Conservation (phyloP, 92 coral and sea anemone species). For the Virgularia gustaviana region DNA sequence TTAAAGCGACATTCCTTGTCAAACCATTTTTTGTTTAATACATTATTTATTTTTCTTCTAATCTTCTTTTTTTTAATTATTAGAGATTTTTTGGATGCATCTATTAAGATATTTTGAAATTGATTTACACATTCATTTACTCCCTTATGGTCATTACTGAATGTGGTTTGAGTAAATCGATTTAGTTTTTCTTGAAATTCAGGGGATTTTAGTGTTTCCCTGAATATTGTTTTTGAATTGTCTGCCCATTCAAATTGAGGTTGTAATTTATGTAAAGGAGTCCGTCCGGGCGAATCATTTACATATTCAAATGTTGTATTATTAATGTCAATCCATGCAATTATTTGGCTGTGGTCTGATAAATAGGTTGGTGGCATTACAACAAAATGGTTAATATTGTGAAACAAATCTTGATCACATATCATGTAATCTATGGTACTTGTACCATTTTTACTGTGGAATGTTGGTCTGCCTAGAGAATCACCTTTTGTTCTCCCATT, state of each 20-base stretch:
- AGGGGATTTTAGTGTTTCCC: conserved; percentile 33
- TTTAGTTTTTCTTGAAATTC: conserved; percentile 20
- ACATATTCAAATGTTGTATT: neutral
- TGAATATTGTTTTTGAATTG: conserved; percentile 20
- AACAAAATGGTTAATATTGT: conserved; percentile 11
- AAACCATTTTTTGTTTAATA: conserved; percentile 30
- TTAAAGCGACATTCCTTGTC: conserved; percentile 24
- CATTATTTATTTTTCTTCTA: conserved; percentile 12
- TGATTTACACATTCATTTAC: conserved; percentile 17
- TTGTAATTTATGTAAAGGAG: conserved; percentile 7
- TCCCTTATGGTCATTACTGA: conserved; percentile 15
- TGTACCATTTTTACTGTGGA: conserved; percentile 40
- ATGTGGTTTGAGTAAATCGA: conserved; percentile 23
- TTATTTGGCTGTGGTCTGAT: conserved; percentile 30
- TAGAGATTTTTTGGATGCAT: conserved; percentile 42
- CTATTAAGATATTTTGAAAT: conserved; percentile 43
- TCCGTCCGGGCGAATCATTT: neutral
- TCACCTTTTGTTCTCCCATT: conserved; percentile 36
- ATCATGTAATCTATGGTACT: conserved; percentile 25
- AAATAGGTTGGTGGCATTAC: conserved; percentile 19
- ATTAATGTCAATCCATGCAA: conserved; percentile 14
- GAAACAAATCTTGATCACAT: conserved; percentile 41
- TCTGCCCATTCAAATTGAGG: conserved; percentile 39
- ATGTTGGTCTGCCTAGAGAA: conserved; percentile 34
- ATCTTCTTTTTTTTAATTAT: conserved; percentile 24